Evolutionary conservation across 2,797 vertebrate genomes (phyloP), one percentile per base, ranked within the genome.

Genomic region (Leontocebus nigricollis): DNA sequence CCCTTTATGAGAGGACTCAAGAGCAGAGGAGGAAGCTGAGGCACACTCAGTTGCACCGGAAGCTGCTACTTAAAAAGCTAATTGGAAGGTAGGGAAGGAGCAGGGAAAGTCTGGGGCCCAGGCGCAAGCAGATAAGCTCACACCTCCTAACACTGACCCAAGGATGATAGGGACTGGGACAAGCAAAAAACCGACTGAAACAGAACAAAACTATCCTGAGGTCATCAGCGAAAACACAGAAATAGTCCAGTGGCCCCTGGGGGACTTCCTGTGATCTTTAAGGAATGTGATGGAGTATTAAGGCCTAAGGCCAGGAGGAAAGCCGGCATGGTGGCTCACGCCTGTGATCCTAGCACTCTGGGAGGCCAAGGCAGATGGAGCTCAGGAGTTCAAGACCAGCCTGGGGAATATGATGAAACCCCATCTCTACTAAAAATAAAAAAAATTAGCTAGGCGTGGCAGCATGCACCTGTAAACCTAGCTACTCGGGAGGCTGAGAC

Each of bases 1-100:
- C 10, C 12, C 44, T 33, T 48, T 9, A 0, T 33, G 13, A 89
- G 41, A 72, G 44, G 82, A 33, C 67, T 41, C 7, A 33, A 12
- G 10, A 13, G n/a, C 17, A 3, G 1, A 20, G 4, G 6, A 50
- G 36, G 30, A 1, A 41, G 55, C 4, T 6, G 20, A 33, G 80
- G 24, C 48, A 33, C 41, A 24, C 59, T 73, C 44, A 0, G 4
- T 5, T 3, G 26, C 2, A 50, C 59, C 7, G 0, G 13, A n/a
- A 36, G 75, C 64, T 13, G 36, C 39, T 36, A 4, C 48, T 26
- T 10, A 6, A n/a, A 55, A 41, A 27, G 2, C 41, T 39, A 48
- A 70, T 20, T 0, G 5, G 88, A n/a, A 9, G 55, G 67, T 22
- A 41, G 26, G 36, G 6, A 46, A 13, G 0, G 10, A 11, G 72